phyloP scores from a whole-genome alignment of 2,888 invertebrate species.

The Tuberolachnus salignus region DNA sequence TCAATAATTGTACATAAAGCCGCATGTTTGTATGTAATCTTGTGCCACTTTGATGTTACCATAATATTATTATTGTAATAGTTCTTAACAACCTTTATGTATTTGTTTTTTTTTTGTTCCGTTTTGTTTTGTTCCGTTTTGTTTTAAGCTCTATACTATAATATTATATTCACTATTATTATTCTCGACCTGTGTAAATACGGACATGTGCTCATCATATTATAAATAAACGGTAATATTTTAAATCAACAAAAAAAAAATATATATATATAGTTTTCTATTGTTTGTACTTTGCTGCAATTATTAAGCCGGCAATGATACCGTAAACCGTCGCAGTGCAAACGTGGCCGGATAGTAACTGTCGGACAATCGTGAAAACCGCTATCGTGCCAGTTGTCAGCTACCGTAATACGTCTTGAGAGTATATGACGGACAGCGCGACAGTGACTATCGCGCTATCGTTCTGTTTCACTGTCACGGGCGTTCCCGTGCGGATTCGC shows the following conservation, averaged over 20 bases:
- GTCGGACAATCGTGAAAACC: no score
- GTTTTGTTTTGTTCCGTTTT: background rate
- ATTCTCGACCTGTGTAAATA: slow-evolving; percentile 48
- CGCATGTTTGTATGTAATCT: slow-evolving; percentile 51
- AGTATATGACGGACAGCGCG: no score
- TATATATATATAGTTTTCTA: no score
- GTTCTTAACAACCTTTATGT: background rate
- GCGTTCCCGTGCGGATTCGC: no score
- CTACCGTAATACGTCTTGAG: no score
- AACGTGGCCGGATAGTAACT: no score
- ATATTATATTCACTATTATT: slow-evolving; percentile 29
- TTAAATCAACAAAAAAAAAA: no score
- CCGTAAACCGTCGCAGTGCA: background rate
- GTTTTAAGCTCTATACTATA: slow-evolving; percentile 28
- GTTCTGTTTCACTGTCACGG: no score
- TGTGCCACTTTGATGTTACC: slow-evolving; percentile 54
- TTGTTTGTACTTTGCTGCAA: no score
- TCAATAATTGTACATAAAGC: slow-evolving; percentile 25
- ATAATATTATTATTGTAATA: slow-evolving; percentile 41
- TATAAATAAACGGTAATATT: slow-evolving; percentile 48
- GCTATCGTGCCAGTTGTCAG: no score
- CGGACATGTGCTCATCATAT: slow-evolving; percentile 54
- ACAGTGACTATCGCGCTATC: no score
- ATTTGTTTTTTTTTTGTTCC: no score
- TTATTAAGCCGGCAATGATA: background rate